These are phyloP conservation scores for Drosophila kepulauana DNA, from an alignment of 1,140 invertebrate genomes.

Conservation along the genomic window DNA sequence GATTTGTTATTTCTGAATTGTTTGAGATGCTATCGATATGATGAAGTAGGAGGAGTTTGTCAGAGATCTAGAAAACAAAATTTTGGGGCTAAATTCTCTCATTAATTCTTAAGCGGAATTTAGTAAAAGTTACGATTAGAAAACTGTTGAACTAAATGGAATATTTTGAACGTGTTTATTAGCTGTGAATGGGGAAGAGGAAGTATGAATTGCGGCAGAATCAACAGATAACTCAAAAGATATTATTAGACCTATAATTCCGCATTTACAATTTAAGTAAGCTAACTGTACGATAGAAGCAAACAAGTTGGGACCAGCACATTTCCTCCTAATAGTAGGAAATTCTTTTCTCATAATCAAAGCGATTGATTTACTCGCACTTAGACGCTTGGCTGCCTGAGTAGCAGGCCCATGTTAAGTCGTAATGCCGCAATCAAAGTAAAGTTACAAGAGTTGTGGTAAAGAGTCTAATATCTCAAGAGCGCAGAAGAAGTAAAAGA, in stretches of 20 bases:
- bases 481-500: not conserved
- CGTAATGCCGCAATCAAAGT: conserved; percentile 44
- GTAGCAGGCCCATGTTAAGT: conserved; percentile 19
- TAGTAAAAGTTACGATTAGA: not conserved
- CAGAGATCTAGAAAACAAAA: not conserved
- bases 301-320: not conserved
- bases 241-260: too few relatives aligned
- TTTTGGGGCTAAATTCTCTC: not conserved
- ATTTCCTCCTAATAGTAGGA: not conserved
- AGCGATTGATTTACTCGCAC: conserved; percentile 21
- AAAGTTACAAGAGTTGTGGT: conserved; percentile 26
- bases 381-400: conserved; percentile 31
- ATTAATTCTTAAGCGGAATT: not conserved
- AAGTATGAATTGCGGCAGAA: too few relatives aligned
- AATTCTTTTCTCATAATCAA: conserved; percentile 31
- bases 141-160: not conserved
- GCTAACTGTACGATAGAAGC: conserved; percentile 3
- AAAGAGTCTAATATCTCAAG: conserved; percentile 36
- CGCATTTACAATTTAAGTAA: not conserved
- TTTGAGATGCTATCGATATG: conserved; percentile 10
- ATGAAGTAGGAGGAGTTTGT: not conserved
- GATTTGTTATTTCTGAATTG: conserved; percentile 1
- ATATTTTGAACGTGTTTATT: too few relatives aligned
- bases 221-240: too few relatives aligned
- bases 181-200: too few relatives aligned